phyloP scores from a whole-genome alignment of 2,113 vertebrate species.

The Choloepus hoffmanni region DNA sequence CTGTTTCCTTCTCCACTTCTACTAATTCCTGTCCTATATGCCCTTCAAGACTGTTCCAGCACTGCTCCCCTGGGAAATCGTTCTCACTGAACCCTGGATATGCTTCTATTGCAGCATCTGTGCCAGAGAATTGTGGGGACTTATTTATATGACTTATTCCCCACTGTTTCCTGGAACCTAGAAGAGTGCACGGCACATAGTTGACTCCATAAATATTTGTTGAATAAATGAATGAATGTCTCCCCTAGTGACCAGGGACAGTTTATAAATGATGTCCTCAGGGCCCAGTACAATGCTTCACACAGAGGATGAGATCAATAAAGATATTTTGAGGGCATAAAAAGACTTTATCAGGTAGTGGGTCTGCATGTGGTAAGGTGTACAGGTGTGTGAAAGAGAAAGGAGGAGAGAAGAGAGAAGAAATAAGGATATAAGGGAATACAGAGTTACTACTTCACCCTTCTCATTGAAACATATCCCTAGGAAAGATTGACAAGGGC shows the following conservation, averaged over 20 bases:
- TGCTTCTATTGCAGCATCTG: neutral
- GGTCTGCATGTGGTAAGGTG: neutral
- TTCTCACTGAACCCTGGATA: neutral
- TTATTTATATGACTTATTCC: neutral
- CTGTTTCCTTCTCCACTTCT: neutral
- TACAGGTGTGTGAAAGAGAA: neutral
- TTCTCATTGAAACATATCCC: slow-evolving; percentile 13
- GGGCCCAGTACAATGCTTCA: neutral
- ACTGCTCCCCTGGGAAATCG: neutral
- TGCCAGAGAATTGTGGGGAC: slow-evolving; percentile 14
- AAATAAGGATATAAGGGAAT: neutral
- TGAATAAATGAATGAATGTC: neutral
- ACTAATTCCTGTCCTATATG: neutral
- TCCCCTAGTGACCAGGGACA: neutral
- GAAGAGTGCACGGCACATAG: neutral
- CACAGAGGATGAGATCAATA: neutral
- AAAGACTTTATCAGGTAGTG: neutral
- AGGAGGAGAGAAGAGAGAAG: neutral
- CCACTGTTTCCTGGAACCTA: neutral
- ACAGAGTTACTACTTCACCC: neutral
- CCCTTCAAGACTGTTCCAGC: neutral
- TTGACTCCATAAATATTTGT: neutral
- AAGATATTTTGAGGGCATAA: neutral
- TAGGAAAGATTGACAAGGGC: slow-evolving; percentile 17
- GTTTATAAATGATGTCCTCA: neutral